Base-by-base conservation (phyloP, 2,797 vertebrate genomes). In the Enteromius afrohamiltoni region DNA sequence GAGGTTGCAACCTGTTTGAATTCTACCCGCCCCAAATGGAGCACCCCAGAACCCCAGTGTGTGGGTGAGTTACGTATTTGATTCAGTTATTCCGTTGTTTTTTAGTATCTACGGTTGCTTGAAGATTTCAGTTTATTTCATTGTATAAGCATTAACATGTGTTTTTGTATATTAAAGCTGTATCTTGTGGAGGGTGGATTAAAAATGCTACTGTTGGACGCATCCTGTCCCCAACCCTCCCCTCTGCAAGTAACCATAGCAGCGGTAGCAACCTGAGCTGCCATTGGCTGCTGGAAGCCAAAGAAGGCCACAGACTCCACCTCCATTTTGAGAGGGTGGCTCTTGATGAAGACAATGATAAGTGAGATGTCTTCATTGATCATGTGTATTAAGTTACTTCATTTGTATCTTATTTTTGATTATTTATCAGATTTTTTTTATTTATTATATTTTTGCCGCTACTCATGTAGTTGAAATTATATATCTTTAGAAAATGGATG, bases 271-370 rank as follows among this genome's bases (percentile, higher is more conserved):
- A 97, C 90, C 93, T 97, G 82, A 98, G 96, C 90, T 98, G 97
- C 89, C 96, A 96, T 29, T 98, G 97, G 97, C 92, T 97, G 79
- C 95, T 98, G 37, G 97, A 97, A 91, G 96, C 97, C 60, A 95
- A 95, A 17, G 96, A 96, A 80, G 96, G 97, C 23, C 96, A 97
- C 88, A 92, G 95, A 74, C 94, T 98, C 58, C 97, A 97, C 84
- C 92, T 98, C 23, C 97, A 98, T 92, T 97, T 98, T 79, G 96
- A 98, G 91, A 95, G 97, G 88, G 95, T 97, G 70, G 96, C 96
- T 0, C 91, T 97, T 87, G 96, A 97, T 86, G 97, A 98, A 89
- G 97, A 97, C 77, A 96, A 97, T 42, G 96, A 97, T 87, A 95
- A 96, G 97, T 98, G 88, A 86, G 95, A 8, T 9, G 51, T 40